These are phyloP conservation scores for Hirudo medicinalis DNA, from an alignment of 1,140 invertebrate genomes.

Conservation along the genomic window DNA sequence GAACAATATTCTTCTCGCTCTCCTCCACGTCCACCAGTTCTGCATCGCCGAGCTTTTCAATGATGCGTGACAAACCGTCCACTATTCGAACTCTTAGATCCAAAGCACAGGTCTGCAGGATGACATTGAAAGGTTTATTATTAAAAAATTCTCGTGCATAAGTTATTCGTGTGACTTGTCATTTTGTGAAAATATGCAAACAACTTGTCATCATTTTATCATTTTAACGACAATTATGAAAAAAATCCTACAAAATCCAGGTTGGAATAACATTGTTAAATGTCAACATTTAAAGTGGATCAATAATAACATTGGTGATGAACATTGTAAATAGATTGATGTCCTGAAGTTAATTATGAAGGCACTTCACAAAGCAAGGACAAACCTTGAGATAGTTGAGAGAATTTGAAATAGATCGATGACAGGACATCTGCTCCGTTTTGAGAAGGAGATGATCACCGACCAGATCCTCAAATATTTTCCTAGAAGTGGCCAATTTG, in stretches of 20 bases:
- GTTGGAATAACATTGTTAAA: too few species aligned
- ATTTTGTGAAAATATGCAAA: too few species aligned
- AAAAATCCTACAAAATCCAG: too few species aligned
- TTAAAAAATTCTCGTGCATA: too few species aligned
- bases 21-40: slow-evolving; percentile 44
- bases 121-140: not conserved
- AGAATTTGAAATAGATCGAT: slow-evolving; percentile 49
- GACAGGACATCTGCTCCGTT: slow-evolving; percentile 44
- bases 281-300: too few species aligned
- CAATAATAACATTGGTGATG: too few species aligned
- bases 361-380: not conserved
- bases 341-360: too few species aligned
- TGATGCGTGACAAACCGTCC: slow-evolving; percentile 50
- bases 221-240: too few species aligned
- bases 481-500: slow-evolving; percentile 33
- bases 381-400: slow-evolving; percentile 51
- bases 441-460: slow-evolving; percentile 36
- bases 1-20: slow-evolving; percentile 45
- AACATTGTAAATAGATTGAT: too few species aligned
- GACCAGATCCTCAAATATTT: slow-evolving; percentile 40
- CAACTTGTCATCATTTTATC: too few species aligned
- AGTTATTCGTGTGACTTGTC: too few species aligned
- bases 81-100: slow-evolving; percentile 51
- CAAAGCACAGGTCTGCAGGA: slow-evolving; percentile 48
- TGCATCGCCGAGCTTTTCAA: slow-evolving; percentile 46